phyloP scores from a whole-genome alignment of 2,888 invertebrate genomes.

The Esperia sulphurella region DNA sequence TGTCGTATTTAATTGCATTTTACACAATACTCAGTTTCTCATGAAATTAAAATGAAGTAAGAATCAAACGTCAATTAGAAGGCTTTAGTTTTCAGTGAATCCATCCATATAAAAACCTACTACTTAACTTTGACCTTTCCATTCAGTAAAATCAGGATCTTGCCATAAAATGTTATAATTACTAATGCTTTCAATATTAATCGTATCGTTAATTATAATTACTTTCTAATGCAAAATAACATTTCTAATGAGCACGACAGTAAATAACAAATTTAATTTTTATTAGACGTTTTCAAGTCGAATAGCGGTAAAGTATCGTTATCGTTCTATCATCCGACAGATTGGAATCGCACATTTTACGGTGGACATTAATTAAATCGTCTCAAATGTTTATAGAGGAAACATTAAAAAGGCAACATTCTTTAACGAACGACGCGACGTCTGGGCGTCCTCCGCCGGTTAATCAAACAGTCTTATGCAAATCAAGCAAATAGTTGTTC shows the following conservation, averaged over 20 bases:
- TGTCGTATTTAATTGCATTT: too few species aligned
- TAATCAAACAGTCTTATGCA: conserved; percentile 64
- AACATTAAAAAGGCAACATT: conserved; percentile 60
- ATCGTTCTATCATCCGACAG: conserved; percentile 41
- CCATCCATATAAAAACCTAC: neutral
- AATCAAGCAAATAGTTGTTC: conserved; percentile 59
- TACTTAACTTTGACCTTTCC: neutral
- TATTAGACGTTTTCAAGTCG: conserved; percentile 55
- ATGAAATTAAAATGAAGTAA: too few species aligned
- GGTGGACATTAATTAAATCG: conserved; percentile 46
- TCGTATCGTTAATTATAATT: conserved; percentile 36
- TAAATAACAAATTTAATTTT: conserved; percentile 56
- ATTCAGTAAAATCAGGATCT: conserved; percentile 3
- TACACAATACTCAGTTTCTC: too few species aligned
- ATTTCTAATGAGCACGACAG: conserved; percentile 41
- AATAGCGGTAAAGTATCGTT: conserved; percentile 53
- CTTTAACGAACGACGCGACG: conserved; percentile 37
- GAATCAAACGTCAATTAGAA: neutral
- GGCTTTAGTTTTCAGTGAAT: neutral
- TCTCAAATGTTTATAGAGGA: conserved; percentile 49
- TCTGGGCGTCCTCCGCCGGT: conserved; percentile 43
- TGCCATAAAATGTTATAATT: neutral
- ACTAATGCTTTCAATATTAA: conserved; percentile 26
- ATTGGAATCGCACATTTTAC: conserved; percentile 49
- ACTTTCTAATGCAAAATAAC: conserved; percentile 38